Evolutionary conservation across 2,113 vertebrate genomes (phyloP), one percentile per base, ranked within the genome.

Genomic region (Salvelinus namaycush): DNA sequence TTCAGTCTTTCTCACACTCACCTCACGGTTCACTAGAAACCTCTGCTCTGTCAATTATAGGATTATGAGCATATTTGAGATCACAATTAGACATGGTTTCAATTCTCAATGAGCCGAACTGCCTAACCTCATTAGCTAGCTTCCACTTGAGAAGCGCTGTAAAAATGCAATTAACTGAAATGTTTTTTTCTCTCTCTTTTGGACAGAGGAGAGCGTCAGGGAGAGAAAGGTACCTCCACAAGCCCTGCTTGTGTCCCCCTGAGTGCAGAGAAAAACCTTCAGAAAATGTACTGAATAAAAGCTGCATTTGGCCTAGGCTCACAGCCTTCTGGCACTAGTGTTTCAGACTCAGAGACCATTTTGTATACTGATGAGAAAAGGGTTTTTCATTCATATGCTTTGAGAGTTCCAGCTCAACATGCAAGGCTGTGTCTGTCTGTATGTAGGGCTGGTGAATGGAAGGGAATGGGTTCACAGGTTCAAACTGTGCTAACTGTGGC

Each of bases 11-110:
- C 31, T 49, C n/a, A 72, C 64, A 68, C 73, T 84, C 80, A 75
- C 81, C 87, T 65, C 72, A 84, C 81, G 18, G 81, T 83, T 81
- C 86, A 89, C 79, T 85, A 87, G 86, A 77, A 91, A 87, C 83
- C 88, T 86, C 77, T 26, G 80, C 88, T 88, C 84, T 79, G 81
- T 90, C 87, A 90, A 89, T 88, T 80, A 78, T 80, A 80, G 86
- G 91, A 93, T 93, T 92, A 90, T 79, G 77, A 87, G 86, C 86
- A 89, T 88, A 89, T 91, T 84, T 91, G 87, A 90, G 84, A 90
- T 91, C 90, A 89, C 89, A 91, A 90, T 92, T 91, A 90, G 89
- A 81, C 87, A 73, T 83, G 66, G 83, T 84, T 78, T 86, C 72
- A 75, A 79, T 84, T 89, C 81, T 89, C 81, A 75, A 79, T 68